Conservation (phyloP, 2,113 vertebrate species). For the human (Homo sapiens) region DNA sequence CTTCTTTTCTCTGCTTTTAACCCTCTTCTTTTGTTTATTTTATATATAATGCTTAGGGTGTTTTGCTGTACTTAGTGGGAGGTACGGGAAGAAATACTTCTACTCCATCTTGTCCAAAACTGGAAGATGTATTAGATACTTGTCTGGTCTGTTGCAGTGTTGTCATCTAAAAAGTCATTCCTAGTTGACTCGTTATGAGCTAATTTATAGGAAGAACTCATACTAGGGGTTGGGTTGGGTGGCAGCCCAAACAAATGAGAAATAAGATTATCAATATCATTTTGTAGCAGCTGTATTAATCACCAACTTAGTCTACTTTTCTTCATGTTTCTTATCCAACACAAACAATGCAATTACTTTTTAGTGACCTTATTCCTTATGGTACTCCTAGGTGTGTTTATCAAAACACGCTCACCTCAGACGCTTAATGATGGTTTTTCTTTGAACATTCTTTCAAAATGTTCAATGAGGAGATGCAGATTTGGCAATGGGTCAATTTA, state of each 20-base stretch:
- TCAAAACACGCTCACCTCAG: not conserved
- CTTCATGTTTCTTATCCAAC: not conserved
- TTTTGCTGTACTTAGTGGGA: not conserved
- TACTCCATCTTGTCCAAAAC: not conserved
- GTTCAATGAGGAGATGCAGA: not conserved
- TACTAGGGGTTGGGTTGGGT: not conserved
- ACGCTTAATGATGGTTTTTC: not conserved
- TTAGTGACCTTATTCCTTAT: not conserved
- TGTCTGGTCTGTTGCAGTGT: not conserved
- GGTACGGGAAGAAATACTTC: not conserved
- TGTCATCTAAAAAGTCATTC: not conserved
- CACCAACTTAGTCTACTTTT: not conserved
- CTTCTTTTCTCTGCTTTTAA: not conserved
- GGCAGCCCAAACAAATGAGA: not conserved
- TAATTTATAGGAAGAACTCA: not conserved
- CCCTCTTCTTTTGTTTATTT: not conserved
- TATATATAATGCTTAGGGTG: not conserved
- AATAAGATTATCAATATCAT: not conserved
- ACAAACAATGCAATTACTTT: not conserved
- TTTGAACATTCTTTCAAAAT: not conserved
- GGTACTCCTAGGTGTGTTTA: not conserved
- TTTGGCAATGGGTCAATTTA: not conserved
- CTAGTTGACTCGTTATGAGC: not conserved
- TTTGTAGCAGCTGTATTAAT: not conserved
- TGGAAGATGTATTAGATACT: not conserved